Evolutionary conservation across 2,797 vertebrate species (phyloP).

Genomic region (Chrysocyon brachyurus): DNA sequence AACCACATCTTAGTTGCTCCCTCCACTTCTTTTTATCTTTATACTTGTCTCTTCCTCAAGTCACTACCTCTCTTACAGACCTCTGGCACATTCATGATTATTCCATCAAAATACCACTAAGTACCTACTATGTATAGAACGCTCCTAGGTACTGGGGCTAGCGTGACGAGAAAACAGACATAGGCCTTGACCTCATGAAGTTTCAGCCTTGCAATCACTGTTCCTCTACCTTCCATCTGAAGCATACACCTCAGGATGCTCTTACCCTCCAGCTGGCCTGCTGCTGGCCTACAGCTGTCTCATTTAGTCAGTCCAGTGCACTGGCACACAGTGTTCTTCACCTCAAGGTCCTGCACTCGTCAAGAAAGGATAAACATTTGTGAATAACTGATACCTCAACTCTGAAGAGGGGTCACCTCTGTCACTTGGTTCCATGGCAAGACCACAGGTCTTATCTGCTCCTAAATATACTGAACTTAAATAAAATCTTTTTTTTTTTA

Average conservation of each 20-base stretch:
- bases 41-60: conserved; percentile 16
- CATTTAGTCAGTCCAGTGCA: not conserved
- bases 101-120: not conserved
- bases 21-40: not conserved
- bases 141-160: not conserved
- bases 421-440: not conserved
- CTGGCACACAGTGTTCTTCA: not conserved
- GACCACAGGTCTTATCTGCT: not conserved
- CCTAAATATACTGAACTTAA: not conserved
- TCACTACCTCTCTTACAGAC: not conserved
- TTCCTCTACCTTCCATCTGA: not conserved
- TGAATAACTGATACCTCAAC: not conserved
- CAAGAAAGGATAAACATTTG: conserved; percentile 19
- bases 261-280: not conserved
- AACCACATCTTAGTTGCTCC: not conserved
- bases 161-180: not conserved
- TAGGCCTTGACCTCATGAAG: not conserved
- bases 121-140: not conserved
- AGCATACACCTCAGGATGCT: not conserved
- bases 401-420: not conserved
- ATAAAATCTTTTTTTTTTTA: not conserved
- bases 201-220: not conserved
- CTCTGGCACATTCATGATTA: not conserved
- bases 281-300: not conserved
- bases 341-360: not conserved